Evolutionary conservation across 2,113 vertebrate genomes (phyloP).

Genomic region (Tragelaphus scriptus): DNA sequence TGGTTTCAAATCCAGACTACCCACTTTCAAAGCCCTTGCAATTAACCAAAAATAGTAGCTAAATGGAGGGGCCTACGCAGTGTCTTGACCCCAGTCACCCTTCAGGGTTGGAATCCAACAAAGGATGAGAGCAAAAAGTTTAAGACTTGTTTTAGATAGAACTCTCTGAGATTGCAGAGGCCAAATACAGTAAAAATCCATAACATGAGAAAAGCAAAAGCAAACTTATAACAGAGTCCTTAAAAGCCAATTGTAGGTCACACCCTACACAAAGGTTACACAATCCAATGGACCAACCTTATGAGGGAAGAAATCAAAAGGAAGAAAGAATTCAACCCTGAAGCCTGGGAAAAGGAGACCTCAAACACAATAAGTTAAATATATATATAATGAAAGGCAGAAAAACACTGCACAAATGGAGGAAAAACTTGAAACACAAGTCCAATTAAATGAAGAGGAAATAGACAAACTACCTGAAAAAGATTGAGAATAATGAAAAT

Average conservation of each 20-base stretch:
- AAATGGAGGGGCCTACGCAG: background rate
- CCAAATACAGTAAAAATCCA: background rate
- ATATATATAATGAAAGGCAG: background rate
- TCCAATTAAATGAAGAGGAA: background rate
- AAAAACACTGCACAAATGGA: background rate
- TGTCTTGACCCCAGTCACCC: background rate
- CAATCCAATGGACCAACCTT: background rate
- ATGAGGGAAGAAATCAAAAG: background rate
- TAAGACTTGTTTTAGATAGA: background rate
- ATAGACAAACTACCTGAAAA: background rate
- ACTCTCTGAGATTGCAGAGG: background rate
- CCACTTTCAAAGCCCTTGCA: background rate
- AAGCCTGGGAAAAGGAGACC: background rate
- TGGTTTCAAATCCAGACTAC: background rate
- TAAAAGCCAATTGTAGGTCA: constrained; percentile 29
- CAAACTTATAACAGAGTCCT: background rate
- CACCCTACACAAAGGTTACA: background rate
- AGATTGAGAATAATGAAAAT: background rate
- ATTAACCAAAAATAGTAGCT: background rate
- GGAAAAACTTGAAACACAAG: background rate
- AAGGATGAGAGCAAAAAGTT: background rate
- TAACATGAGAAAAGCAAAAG: constrained; percentile 21
- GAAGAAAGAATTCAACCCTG: background rate
- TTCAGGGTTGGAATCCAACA: background rate
- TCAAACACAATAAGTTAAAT: background rate